phyloP scores from a whole-genome alignment of 2,888 invertebrate species.

The Mantis religiosa region DNA sequence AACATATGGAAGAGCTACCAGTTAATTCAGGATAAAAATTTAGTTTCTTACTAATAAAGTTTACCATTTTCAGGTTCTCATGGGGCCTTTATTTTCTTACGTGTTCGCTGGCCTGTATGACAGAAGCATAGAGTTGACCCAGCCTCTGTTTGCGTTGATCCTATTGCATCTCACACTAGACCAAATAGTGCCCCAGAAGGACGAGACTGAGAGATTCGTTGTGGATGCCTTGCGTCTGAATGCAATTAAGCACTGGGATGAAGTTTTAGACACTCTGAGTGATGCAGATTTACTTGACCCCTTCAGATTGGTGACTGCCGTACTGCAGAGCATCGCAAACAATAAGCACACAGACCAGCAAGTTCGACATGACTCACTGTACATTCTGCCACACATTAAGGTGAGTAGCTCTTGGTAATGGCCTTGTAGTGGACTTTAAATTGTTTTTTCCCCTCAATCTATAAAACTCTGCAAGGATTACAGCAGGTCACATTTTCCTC shows the following conservation, averaged over 20 bases:
- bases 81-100: conserved; percentile 31
- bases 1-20: no score
- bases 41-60: no score
- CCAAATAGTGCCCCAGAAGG: conserved; percentile 25
- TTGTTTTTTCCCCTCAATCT: no score
- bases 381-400: conserved; percentile 12
- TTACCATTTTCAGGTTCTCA: background rate
- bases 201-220: conserved; percentile 31
- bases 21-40: no score
- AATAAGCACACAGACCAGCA: conserved; percentile 20
- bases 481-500: no score
- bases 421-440: no score
- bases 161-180: conserved; percentile 31
- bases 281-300: conserved; percentile 21
- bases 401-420: background rate
- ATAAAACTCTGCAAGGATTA: no score
- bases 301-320: conserved; percentile 23
- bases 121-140: conserved; percentile 28
- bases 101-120: conserved; percentile 29
- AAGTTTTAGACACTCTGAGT: background rate
- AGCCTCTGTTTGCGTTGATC: conserved; percentile 31
- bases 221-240: conserved; percentile 30
- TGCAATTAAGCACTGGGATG: conserved; percentile 30
- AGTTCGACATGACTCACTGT: conserved; percentile 19
- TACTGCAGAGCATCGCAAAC: conserved; percentile 23